Conservation (phyloP, 2,113 vertebrate species). For the Marmota flaviventris region DNA sequence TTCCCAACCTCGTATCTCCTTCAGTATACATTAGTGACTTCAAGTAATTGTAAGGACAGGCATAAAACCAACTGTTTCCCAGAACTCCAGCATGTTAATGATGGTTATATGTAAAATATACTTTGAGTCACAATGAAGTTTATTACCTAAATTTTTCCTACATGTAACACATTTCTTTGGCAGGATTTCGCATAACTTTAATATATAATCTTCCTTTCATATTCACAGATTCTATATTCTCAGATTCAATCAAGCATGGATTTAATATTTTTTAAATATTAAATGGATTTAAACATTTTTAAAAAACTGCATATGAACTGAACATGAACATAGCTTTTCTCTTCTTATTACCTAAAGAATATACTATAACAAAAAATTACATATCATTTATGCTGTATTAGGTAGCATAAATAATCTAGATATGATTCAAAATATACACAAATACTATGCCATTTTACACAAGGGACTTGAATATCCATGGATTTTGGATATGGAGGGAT, state of each 20-base stretch:
- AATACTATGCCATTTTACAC: background rate
- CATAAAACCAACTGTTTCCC: background rate
- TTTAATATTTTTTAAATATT: background rate
- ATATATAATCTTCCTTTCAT: background rate
- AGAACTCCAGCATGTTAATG: constrained; percentile 6
- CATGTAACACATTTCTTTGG: background rate
- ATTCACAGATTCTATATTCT: background rate
- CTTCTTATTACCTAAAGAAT: background rate
- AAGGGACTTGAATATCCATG: background rate
- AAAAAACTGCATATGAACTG: background rate
- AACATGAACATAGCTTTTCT: background rate
- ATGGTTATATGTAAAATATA: background rate
- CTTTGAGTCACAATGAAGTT: background rate
- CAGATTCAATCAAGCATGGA: background rate
- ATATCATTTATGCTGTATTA: background rate
- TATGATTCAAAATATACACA: background rate
- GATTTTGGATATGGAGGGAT: background rate
- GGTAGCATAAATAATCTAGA: background rate
- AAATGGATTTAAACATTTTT: background rate
- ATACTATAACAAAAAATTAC: background rate
- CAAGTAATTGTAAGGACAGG: background rate
- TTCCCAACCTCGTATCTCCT: background rate
- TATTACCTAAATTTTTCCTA: background rate
- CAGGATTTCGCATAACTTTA: background rate
- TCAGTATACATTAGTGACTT: background rate